Percentiles rank a stretch among this genome's conserved stretches.
phyloP scores from a whole-genome alignment of 2,888 invertebrate species.

The Yponomeuta evonymella region DNA sequence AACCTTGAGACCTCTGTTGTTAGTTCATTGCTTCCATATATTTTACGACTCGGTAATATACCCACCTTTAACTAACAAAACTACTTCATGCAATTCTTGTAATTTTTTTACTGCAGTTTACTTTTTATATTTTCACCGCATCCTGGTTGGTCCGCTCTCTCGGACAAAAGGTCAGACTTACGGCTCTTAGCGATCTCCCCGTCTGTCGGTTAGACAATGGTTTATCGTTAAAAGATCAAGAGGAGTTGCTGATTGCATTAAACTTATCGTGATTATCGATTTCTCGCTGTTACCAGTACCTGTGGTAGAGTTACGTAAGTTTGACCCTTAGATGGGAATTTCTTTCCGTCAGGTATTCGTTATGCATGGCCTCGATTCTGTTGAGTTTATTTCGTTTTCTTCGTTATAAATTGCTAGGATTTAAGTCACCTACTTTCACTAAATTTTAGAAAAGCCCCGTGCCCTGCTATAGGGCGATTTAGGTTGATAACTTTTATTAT shows the following conservation, averaged over 20 bases:
- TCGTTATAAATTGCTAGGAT: background rate
- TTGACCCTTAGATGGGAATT: slow-evolving; percentile 7
- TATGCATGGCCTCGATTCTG: background rate
- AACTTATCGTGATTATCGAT: slow-evolving; percentile 41
- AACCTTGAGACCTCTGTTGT: background rate
- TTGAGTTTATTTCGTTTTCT: slow-evolving; percentile 2
- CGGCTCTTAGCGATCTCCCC: slow-evolving; percentile 23
- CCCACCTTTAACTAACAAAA: background rate
- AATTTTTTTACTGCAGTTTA: background rate
- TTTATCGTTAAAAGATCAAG: slow-evolving; percentile 10
- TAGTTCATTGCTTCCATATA: background rate
- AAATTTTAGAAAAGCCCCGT: background rate
- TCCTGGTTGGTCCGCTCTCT: background rate
- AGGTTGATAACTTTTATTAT: background rate
- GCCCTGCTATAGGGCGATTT: background rate
- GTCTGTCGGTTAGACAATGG: slow-evolving; percentile 1
- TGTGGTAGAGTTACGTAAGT: background rate
- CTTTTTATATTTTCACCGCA: background rate
- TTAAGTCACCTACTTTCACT: background rate
- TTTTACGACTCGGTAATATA: background rate
- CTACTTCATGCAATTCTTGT: background rate
- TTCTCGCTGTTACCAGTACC: slow-evolving; percentile 34
- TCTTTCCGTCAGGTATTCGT: slow-evolving; percentile 7
- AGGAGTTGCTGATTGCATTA: slow-evolving; percentile 28
- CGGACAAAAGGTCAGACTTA: background rate